Conservation (phyloP, 2,113 vertebrate species). For the Phylloscopus trochilus region DNA sequence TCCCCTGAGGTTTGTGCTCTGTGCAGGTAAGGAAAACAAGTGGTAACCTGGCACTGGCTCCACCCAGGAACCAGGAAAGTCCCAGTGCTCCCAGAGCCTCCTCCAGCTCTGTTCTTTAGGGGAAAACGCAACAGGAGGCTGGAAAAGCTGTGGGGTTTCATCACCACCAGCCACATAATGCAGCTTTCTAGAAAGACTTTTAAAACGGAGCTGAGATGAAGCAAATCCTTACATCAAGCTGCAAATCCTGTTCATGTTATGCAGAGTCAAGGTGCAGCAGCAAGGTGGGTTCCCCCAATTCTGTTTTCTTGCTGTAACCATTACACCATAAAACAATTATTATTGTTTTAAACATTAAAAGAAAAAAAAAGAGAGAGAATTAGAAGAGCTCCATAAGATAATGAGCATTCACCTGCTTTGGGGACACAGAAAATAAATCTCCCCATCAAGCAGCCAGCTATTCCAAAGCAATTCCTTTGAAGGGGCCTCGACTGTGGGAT, state of each 20-base stretch:
- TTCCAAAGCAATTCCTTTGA: neutral
- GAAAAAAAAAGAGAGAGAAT: too few relatives aligned
- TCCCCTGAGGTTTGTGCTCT: neutral
- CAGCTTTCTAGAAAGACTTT: neutral
- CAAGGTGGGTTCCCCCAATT: neutral
- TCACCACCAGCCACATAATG: neutral
- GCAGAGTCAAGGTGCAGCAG: neutral
- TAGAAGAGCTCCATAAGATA: neutral
- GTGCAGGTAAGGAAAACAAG: neutral
- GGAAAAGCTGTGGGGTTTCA: neutral
- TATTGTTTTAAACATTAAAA: neutral
- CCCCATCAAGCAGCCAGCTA: neutral
- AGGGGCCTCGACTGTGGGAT: neutral
- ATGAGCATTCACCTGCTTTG: neutral
- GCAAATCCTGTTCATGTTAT: neutral
- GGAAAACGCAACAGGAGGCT: neutral
- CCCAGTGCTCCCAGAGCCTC: neutral
- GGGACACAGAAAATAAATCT: neutral
- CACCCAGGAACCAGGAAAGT: neutral
- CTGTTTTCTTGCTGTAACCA: neutral
- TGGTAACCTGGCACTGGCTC: neutral
- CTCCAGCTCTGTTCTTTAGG: neutral
- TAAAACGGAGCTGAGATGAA: neutral
- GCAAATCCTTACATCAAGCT: neutral
- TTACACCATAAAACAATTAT: neutral